Percentiles rank a stretch among this genome's conserved stretches.
phyloP scores from a whole-genome alignment of 2,797 vertebrate species.

The Nyctalus aviator region DNA sequence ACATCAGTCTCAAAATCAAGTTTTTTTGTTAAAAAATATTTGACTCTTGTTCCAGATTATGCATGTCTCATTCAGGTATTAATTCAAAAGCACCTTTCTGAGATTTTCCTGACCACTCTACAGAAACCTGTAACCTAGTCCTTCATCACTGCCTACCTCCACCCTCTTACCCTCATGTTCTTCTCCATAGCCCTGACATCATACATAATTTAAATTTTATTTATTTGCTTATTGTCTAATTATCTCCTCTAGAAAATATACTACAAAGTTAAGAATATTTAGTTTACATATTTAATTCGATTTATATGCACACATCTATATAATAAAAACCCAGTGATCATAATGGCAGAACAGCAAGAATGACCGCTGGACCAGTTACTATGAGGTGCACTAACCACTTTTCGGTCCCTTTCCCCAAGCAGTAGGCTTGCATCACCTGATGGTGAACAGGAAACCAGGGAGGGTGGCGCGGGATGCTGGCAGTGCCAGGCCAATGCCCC shows the following conservation, averaged over 20 bases:
- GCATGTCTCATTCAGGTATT: not conserved
- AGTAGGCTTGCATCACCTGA: too few species aligned
- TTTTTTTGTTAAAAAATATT: not conserved
- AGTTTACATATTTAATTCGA: not conserved
- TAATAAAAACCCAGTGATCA: too few species aligned
- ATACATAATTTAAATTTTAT: not conserved
- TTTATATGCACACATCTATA: not conserved
- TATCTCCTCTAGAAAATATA: not conserved
- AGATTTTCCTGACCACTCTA: not conserved
- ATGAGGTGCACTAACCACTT: too few species aligned
- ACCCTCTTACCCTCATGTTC: not conserved
- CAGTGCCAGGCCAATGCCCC: too few species aligned
- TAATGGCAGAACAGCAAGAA: too few species aligned
- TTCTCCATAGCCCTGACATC: not conserved
- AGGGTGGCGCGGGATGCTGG: too few species aligned
- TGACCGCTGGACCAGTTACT: too few species aligned
- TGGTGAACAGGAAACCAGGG: too few species aligned
- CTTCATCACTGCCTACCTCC: not conserved
- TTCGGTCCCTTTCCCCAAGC: too few species aligned
- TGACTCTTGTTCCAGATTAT: not conserved
- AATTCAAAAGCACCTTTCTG: not conserved
- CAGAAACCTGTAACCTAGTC: not conserved
- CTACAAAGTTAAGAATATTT: not conserved
- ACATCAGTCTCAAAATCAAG: not conserved
- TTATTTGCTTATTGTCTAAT: not conserved